Evolutionary conservation across 2,888 invertebrate genomes (phyloP).

Genomic region (Gortyna flavago): DNA sequence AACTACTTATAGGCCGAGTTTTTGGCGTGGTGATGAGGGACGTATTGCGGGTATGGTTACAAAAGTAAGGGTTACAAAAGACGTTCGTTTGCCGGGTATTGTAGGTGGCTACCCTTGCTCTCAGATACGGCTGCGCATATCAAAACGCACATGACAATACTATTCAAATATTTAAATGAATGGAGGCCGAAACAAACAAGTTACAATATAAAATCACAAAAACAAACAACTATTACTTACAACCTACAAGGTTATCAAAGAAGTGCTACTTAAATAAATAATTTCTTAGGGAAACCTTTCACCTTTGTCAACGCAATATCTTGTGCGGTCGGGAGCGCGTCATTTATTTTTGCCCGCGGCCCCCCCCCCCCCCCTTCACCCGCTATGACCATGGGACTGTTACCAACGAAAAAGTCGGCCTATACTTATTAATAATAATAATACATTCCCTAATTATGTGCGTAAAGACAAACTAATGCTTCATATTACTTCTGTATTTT

Average conservation of each 20-base stretch:
- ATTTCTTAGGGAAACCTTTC: background rate
- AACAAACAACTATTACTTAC: background rate
- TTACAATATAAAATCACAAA: background rate
- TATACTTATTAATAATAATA: background rate
- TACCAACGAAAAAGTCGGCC: background rate
- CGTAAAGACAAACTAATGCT: slow-evolving; percentile 13
- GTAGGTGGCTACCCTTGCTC: background rate
- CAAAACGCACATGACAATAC: background rate
- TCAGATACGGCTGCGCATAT: background rate
- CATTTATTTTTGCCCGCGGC: background rate
- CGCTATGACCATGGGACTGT: background rate
- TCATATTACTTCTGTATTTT: background rate
- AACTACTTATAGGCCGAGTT: background rate
- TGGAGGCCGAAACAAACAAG: background rate
- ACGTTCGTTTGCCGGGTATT: background rate
- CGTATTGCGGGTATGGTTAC: background rate
- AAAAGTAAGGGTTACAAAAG: background rate
- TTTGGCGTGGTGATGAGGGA: background rate
- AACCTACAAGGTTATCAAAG: background rate
- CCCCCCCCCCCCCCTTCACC: background rate
- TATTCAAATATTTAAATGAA: background rate
- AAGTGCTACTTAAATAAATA: background rate
- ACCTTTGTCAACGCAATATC: background rate
- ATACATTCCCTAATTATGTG: background rate
- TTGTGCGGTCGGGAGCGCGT: background rate